Percentiles rank a stretch among this genome's conserved stretches.
Conservation (phyloP, 2,113 vertebrate species). For the Clarias batrachus region DNA sequence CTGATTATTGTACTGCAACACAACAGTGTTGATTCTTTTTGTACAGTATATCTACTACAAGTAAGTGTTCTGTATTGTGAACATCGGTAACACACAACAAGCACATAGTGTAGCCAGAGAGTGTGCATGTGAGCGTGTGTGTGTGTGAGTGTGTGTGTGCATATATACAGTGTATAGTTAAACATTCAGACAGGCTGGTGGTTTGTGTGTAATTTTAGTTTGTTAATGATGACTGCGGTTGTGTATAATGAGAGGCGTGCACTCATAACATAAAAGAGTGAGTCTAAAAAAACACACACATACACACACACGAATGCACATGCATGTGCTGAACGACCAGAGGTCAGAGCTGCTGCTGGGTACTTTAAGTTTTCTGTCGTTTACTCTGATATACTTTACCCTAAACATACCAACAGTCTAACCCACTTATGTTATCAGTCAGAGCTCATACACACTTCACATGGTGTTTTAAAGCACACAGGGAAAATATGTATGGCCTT, state of each 20-base stretch:
- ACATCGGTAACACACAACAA: neutral
- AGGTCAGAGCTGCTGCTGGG: neutral
- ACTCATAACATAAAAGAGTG: neutral
- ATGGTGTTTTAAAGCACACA: too few species aligned
- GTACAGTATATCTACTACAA: neutral
- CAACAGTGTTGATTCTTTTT: neutral
- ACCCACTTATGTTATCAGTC: neutral
- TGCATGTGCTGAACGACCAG: neutral
- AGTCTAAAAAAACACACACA: neutral
- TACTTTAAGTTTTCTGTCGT: neutral
- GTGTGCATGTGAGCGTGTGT: neutral
- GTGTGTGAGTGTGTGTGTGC: neutral
- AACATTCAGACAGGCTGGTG: neutral
- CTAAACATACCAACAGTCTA: neutral
- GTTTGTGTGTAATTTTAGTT: constrained; percentile 9
- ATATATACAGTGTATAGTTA: neutral
- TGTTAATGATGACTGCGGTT: neutral
- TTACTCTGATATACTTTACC: neutral
- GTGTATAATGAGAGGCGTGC: constrained; percentile 1
- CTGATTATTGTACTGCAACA: neutral
- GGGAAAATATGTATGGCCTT: too few species aligned
- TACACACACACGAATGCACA: too few species aligned
- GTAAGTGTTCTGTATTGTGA: neutral
- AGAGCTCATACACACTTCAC: neutral
- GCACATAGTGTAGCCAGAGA: neutral